Evolutionary conservation across 2,113 vertebrate genomes (phyloP).

Genomic region (Hyaena hyaena): DNA sequence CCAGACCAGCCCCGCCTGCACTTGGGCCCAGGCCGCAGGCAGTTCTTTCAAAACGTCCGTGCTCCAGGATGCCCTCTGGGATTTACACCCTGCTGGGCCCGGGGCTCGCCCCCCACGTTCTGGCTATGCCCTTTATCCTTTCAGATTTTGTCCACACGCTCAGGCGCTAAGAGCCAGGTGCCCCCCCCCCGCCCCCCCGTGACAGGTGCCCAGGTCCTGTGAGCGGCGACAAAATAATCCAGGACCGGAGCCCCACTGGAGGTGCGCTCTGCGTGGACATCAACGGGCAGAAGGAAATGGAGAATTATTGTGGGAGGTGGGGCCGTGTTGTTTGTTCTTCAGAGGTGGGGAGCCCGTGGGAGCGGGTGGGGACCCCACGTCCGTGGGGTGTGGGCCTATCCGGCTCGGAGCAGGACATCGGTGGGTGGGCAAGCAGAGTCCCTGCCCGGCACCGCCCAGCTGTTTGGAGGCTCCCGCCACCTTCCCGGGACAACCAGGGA

Average conservation of each 20-base stretch:
- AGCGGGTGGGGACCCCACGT: accelerated
- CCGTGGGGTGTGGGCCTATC: background rate
- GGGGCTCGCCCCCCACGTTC: background rate
- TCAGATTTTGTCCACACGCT: background rate
- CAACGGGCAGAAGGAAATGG: background rate
- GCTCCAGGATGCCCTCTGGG: accelerated
- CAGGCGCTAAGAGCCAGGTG: background rate
- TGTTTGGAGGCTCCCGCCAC: background rate
- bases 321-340: background rate
- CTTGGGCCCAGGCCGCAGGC: accelerated
- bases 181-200: too few relatives aligned
- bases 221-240: background rate
- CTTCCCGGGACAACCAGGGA: background rate
- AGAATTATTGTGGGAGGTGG: too few relatives aligned
- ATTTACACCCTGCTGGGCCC: background rate
- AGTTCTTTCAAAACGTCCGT: accelerated
- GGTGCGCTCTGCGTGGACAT: too few relatives aligned
- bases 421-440: background rate
- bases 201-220: background rate
- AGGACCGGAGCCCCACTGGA: too few relatives aligned
- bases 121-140: background rate
- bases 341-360: too few relatives aligned
- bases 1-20: background rate
- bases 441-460: background rate
- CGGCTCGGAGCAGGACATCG: accelerated